Percentiles rank a stretch among this genome's conserved stretches.
Evolutionary conservation across 2,797 vertebrate species (phyloP).

Genomic region (Menidia menidia): DNA sequence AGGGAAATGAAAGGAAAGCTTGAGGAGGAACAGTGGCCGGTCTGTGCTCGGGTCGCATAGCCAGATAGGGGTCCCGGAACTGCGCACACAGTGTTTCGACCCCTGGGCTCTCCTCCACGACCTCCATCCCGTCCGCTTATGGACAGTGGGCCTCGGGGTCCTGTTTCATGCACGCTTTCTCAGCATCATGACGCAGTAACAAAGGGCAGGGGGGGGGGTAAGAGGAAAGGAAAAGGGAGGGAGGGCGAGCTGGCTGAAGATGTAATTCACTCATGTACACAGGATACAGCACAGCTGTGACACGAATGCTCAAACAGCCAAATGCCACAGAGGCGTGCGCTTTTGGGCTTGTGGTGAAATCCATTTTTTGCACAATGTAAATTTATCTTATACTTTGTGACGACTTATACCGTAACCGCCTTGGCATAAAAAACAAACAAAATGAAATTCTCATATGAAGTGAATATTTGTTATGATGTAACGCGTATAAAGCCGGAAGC

Average conservation of each 20-base stretch:
- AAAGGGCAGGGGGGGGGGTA: conserved; percentile 38
- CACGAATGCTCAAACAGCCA: conserved; percentile 54
- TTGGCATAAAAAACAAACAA: background rate
- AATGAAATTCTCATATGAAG: background rate
- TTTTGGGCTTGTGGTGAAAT: conserved; percentile 11
- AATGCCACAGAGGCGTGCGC: conserved; percentile 47
- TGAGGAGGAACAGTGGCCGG: conserved; percentile 80
- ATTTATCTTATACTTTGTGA: background rate
- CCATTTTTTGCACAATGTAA: conserved; percentile 17
- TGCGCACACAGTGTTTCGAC: conserved; percentile 83
- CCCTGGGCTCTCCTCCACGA: conserved; percentile 68
- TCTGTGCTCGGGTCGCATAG: conserved; percentile 72
- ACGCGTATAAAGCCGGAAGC: conserved; percentile 1
- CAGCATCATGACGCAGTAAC: conserved; percentile 63
- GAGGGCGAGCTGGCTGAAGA: conserved; percentile 35
- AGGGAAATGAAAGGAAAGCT: conserved; percentile 80
- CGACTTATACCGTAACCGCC: background rate
- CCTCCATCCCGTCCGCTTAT: conserved; percentile 70
- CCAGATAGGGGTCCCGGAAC: conserved; percentile 80
- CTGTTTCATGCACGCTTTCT: conserved; percentile 58
- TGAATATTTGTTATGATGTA: background rate
- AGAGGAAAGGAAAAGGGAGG: conserved; percentile 27
- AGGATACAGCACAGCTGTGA: conserved; percentile 54
- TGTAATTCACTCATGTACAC: conserved; percentile 56
- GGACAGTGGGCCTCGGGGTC: conserved; percentile 65